Evolutionary conservation across 2,797 vertebrate species (phyloP).

Genomic region (Sphenopsis melanotis): DNA sequence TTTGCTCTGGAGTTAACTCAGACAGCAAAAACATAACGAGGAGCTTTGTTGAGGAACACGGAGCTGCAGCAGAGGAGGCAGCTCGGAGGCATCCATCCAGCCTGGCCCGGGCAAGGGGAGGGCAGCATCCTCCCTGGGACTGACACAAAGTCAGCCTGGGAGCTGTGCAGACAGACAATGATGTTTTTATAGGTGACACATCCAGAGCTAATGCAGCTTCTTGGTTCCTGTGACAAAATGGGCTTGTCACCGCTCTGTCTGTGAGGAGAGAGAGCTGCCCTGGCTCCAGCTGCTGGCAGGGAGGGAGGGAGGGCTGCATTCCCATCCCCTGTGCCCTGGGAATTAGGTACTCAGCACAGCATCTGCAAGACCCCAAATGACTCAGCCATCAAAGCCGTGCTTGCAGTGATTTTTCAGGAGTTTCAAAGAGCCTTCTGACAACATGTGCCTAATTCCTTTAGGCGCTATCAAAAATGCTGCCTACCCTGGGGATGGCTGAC

Average conservation of each 20-base stretch:
- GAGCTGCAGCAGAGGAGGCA: background rate
- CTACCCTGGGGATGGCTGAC: background rate
- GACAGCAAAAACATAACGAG: background rate
- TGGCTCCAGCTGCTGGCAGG: background rate
- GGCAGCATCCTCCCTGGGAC: background rate
- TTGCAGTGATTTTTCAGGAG: background rate
- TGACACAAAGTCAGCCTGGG: background rate
- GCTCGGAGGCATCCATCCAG: background rate
- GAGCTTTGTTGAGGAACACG: rapidly evolving
- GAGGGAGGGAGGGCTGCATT: background rate
- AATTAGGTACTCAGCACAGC: background rate
- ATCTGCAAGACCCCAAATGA: background rate
- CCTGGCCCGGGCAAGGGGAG: background rate
- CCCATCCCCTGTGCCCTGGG: background rate
- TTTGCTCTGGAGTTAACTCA: background rate
- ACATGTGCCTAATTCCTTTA: background rate
- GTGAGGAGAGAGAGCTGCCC: background rate
- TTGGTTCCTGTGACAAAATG: rapidly evolving
- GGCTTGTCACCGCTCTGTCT: background rate
- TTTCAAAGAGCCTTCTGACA: background rate
- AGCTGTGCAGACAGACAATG: background rate
- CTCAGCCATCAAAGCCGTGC: background rate
- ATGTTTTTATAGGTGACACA: conserved; percentile 12
- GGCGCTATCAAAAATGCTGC: background rate
- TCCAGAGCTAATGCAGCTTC: background rate